Percentiles rank a stretch among this genome's conserved stretches.
These are phyloP conservation scores for Drosophila dives DNA, from an alignment of 2,888 invertebrate genomes.

Conservation along the genomic window DNA sequence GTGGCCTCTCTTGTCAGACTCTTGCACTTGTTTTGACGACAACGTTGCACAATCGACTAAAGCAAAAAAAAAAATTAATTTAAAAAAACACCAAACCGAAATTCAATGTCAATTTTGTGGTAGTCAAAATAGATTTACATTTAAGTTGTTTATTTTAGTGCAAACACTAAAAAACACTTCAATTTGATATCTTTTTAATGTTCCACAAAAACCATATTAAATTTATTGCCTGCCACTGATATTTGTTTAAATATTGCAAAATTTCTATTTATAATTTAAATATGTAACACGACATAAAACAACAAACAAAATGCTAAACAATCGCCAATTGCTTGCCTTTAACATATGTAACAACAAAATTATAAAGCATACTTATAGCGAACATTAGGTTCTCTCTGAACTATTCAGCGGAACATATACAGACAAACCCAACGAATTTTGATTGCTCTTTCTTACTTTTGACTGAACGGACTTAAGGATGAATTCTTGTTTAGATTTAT, in stretches of 20 bases:
- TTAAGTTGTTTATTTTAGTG: slow-evolving; percentile 66
- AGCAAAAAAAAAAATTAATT: slow-evolving; percentile 8
- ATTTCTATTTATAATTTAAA: slow-evolving; percentile 52
- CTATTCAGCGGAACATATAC: neutral
- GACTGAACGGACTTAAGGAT: neutral
- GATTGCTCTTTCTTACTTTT: slow-evolving; percentile 36
- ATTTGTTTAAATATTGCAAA: slow-evolving; percentile 48
- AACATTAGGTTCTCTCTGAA: slow-evolving; percentile 30
- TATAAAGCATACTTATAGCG: slow-evolving; percentile 38
- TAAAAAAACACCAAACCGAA: slow-evolving; percentile 41
- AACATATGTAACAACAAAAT: slow-evolving; percentile 53
- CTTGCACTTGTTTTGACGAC: slow-evolving; percentile 56
- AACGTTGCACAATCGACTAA: slow-evolving; percentile 64
- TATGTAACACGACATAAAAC: slow-evolving; percentile 18
- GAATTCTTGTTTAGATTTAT: neutral
- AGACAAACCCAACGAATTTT: slow-evolving; percentile 26
- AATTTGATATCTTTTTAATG: slow-evolving; percentile 32
- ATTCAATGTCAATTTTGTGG: slow-evolving; percentile 75
- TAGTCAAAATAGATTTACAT: slow-evolving; percentile 61
- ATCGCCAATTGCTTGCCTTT: slow-evolving; percentile 29
- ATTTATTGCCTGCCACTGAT: slow-evolving; percentile 3
- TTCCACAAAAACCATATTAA: slow-evolving; percentile 9
- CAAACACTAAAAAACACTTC: slow-evolving; percentile 34
- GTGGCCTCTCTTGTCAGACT: slow-evolving; percentile 56
- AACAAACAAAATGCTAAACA: slow-evolving; percentile 26